Evolutionary conservation across 2,797 vertebrate genomes (phyloP), one percentile per base, ranked within the genome.

Genomic region (Betta splendens): DNA sequence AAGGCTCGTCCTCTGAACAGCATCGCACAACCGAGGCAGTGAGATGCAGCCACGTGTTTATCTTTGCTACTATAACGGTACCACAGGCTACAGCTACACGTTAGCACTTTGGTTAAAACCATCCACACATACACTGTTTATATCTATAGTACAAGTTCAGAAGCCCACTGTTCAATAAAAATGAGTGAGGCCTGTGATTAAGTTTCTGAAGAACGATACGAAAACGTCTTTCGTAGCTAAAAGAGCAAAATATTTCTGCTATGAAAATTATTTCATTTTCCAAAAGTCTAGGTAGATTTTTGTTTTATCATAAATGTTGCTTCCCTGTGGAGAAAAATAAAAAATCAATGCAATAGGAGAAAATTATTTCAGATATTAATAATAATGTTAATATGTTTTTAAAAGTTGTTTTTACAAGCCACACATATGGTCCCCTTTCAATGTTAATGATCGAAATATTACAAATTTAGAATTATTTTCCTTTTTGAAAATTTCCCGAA

Each of bases 1-100:
- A 38, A 3, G 16, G 11, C 10, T 3, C 53, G 65, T 62, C 43
- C 64, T 70, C 36, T 44, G 47, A 43, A 26, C 40, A 26, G 10
- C 38, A 12, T 38, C 29, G 17, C 42, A 29, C 20, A 22, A 5
- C 1, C 3, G 43, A 61, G 47, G 33, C 26, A 7, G 33, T 25
- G 25, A 37, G 16, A 15, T 43, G n/a, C 28, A 51, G 18, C 39
- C 54, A 64, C 46, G 52, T 11, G 46, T 38, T 25, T 1, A 58
- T 32, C 21, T 7, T 5, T 2, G 28, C 11, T 5, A 43, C 38
- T n/a, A n/a, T n/a, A n/a, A n/a, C n/a, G n/a, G n/a, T n/a, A n/a
- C n/a, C n/a, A n/a, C n/a, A n/a, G n/a, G n/a, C n/a, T n/a, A n/a
- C n/a, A n/a, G n/a, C n/a, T n/a, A n/a, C n/a, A n/a, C n/a, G n/a